These are phyloP conservation scores for Calliphora vicina DNA, from an alignment of 1,140 invertebrate species.

Conservation along the genomic window DNA sequence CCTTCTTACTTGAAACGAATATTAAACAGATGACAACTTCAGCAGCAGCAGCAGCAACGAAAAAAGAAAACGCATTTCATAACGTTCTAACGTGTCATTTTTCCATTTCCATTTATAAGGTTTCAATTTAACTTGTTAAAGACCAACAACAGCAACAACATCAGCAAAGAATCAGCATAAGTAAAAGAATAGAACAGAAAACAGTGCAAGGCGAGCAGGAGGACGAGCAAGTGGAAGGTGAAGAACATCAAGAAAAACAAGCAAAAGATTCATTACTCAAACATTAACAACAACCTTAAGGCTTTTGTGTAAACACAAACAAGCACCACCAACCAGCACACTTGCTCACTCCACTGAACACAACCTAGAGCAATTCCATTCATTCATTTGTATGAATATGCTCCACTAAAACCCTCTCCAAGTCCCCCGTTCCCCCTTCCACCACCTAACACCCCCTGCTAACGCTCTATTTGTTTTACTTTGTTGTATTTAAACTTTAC, in stretches of 20 bases:
- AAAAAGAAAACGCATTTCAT: not conserved
- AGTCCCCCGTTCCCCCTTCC: not conserved
- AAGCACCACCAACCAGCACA: not conserved
- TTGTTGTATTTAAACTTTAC: not conserved
- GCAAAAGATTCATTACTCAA: not conserved
- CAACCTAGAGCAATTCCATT: not conserved
- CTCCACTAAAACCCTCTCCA: too few species aligned
- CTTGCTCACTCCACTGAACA: not conserved
- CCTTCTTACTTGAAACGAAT: too few species aligned
- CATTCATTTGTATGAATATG: not conserved
- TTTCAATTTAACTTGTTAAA: not conserved
- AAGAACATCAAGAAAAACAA: not conserved
- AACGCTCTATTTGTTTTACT: not conserved
- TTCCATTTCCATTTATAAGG: constrained; percentile 1
- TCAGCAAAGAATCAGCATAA: not conserved
- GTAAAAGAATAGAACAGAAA: not conserved
- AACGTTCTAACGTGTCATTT: not conserved
- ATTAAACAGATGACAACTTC: not conserved
- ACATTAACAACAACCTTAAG: not conserved
- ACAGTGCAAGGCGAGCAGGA: too few species aligned
- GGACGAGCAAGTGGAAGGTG: too few species aligned
- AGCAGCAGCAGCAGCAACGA: not conserved
- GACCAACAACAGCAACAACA: not conserved
- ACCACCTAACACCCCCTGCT: too few species aligned
- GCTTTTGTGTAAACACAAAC: not conserved